Conservation (phyloP, 2,113 vertebrate species). For the Emydocephalus ijimae region DNA sequence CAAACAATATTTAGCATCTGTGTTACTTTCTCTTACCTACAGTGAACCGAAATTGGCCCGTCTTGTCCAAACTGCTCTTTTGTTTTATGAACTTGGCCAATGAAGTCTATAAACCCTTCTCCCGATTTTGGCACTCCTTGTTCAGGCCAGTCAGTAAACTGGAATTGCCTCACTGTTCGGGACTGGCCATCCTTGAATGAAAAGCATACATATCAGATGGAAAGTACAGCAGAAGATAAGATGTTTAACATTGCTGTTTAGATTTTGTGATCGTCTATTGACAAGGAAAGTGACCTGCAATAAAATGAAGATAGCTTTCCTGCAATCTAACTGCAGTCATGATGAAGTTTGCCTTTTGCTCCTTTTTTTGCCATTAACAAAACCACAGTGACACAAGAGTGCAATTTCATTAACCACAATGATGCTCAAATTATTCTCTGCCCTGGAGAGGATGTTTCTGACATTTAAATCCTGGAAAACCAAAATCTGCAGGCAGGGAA, state of each 20-base stretch:
- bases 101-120: conserved; percentile 99
- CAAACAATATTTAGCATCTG: not conserved
- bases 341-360: not conserved
- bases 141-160: conserved; percentile 99
- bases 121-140: conserved; percentile 99
- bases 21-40: conserved; percentile 80
- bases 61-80: conserved; percentile 99
- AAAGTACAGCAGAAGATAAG: not conserved
- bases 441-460: not conserved
- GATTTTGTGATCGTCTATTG: not conserved
- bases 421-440: conserved; percentile 6
- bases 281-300: not conserved
- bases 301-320: not conserved
- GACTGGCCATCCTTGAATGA: conserved; percentile 91
- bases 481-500: not conserved
- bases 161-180: conserved; percentile 96
- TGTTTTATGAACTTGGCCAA: conserved; percentile 99
- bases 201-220: conserved; percentile 29
- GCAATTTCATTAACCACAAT: conserved; percentile 11
- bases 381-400: not conserved
- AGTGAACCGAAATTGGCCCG: conserved; percentile 98
- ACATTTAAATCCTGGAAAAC: not conserved
- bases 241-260: not conserved
- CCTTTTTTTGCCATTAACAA: not conserved
- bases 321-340: not conserved